These are phyloP conservation scores for Characodon lateralis DNA, from an alignment of 2,797 vertebrate species.

Conservation along the genomic window DNA sequence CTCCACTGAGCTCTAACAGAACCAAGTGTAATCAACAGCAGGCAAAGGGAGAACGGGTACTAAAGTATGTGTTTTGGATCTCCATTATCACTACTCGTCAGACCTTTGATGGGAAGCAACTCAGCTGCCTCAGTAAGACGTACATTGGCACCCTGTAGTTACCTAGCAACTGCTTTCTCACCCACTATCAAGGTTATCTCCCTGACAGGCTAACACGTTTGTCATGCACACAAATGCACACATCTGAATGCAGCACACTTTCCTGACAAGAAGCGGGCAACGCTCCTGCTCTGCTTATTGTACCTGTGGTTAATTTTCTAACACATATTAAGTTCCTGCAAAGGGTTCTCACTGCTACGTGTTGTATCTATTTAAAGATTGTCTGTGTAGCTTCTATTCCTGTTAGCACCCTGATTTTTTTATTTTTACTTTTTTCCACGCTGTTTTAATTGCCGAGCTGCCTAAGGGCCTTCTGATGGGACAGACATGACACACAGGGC, in stretches of 20 bases:
- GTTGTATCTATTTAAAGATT: neutral
- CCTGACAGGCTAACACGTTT: conserved; percentile 36
- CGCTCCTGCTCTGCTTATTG: conserved; percentile 12
- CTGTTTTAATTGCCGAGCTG: too few species aligned
- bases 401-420: too few species aligned
- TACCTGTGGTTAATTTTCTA: neutral
- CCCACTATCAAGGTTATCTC: conserved; percentile 67
- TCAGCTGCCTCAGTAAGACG: conserved; percentile 29
- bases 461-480: too few species aligned
- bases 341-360: neutral
- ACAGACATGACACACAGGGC: too few species aligned
- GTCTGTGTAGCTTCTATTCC: neutral
- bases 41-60: neutral
- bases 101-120: conserved; percentile 24
- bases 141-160: conserved; percentile 44
- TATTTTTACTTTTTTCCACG: too few species aligned
- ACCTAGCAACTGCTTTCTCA: conserved; percentile 72
- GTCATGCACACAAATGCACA: conserved; percentile 5
- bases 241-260: conserved; percentile 13
- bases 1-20: neutral
- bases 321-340: too few species aligned
- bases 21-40: conserved; percentile 4
- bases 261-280: conserved; percentile 9
- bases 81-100: conserved; percentile 23
- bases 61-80: conserved; percentile 12